phyloP scores from a whole-genome alignment of 1,140 invertebrate species.

The Frieseomelitta varia region DNA sequence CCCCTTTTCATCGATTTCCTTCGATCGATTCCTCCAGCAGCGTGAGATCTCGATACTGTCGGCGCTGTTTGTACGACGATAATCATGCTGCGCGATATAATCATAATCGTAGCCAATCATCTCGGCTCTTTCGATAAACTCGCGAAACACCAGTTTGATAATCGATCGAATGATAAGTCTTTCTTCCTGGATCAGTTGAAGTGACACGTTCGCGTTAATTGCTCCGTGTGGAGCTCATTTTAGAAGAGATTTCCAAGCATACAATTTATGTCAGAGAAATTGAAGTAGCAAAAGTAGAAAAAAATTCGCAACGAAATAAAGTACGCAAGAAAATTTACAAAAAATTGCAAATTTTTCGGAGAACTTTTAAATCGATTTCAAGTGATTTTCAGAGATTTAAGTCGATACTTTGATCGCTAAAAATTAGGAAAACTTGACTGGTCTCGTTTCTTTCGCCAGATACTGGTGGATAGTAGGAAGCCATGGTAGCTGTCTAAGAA shows the following conservation, averaged over 20 bases:
- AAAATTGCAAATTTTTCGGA: too few species aligned
- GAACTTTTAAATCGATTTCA: too few species aligned
- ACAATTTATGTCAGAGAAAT: too few species aligned
- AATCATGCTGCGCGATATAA: not conserved
- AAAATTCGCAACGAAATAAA: too few species aligned
- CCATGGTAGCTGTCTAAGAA: not conserved
- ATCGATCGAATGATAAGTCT: not conserved
- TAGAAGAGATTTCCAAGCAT: too few species aligned
- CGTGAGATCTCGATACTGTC: constrained; percentile 70
- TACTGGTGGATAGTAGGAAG: not conserved
- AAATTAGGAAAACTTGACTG: too few species aligned
- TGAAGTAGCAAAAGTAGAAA: too few species aligned
- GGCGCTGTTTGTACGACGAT: constrained; percentile 46
- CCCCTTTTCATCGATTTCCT: constrained; percentile 46
- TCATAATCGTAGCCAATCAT: not conserved
- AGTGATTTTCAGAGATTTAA: too few species aligned
- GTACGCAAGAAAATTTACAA: too few species aligned
- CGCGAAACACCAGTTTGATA: not conserved
- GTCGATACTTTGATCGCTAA: too few species aligned
- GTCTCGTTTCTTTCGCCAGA: too few species aligned
- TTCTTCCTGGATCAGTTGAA: constrained; percentile 1
- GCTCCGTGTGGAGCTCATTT: too few species aligned
- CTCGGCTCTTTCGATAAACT: not conserved
- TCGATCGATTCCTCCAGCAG: constrained; percentile 54
- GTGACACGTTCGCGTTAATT: not conserved